phyloP scores from a whole-genome alignment of 2,113 vertebrate species.

The Burhinus bistriatus region DNA sequence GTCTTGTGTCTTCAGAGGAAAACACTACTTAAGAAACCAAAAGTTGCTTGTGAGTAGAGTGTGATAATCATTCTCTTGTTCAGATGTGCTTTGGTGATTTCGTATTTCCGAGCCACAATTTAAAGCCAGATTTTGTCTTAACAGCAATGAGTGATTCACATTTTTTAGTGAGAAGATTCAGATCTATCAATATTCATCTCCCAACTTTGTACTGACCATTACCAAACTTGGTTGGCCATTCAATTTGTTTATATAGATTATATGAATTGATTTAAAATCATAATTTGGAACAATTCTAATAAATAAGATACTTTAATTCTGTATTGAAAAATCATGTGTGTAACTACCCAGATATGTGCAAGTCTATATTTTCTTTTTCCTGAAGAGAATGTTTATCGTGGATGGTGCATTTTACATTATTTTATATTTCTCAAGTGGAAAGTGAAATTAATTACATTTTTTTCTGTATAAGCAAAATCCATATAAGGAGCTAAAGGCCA shows the following conservation, averaged over 20 bases:
- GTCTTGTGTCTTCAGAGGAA: not conserved
- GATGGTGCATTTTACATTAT: not conserved
- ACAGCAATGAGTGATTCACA: not conserved
- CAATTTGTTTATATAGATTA: not conserved
- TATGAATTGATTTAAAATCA: not conserved
- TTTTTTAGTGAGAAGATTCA: not conserved
- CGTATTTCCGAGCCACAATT: not conserved
- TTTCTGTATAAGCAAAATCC: not conserved
- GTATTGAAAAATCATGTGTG: accelerated
- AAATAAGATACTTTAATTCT: not conserved
- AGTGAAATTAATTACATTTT: not conserved
- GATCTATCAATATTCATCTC: not conserved
- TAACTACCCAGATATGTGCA: not conserved
- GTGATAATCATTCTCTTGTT: not conserved
- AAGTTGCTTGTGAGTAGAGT: not conserved
- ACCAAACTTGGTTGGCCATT: not conserved
- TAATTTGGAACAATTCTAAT: not conserved
- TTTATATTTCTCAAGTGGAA: not conserved
- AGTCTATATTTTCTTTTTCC: not conserved
- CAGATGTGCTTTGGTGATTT: not conserved
- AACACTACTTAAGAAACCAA: not conserved
- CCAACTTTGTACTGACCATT: not conserved
- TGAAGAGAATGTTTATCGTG: not conserved
- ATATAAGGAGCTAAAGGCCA: not conserved
- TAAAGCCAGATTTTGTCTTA: not conserved